These are phyloP conservation scores for Mallotus villosus DNA, from an alignment of 2,797 vertebrate genomes.

Conservation along the genomic window DNA sequence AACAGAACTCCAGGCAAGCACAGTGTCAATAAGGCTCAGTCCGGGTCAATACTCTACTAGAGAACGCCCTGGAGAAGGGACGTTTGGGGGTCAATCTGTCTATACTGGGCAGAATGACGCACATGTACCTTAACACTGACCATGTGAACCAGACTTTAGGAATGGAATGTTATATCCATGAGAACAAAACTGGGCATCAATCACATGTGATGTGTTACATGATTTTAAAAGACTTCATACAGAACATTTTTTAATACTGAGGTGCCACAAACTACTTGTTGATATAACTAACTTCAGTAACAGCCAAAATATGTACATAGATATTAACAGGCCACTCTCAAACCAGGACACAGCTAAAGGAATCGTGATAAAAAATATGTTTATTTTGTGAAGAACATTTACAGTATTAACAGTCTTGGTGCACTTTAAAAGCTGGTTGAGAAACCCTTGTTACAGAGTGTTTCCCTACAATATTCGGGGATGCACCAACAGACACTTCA, in stretches of 20 bases:
- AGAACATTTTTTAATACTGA: conserved; percentile 38
- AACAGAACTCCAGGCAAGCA: conserved; percentile 30
- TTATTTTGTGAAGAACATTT: conserved; percentile 12
- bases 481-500: conserved; percentile 21
- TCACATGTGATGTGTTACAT: conserved; percentile 45
- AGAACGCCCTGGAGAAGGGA: conserved; percentile 11
- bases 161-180: conserved; percentile 26
- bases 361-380: conserved; percentile 24
- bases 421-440: conserved; percentile 46
- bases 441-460: no score
- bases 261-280: conserved; percentile 4
- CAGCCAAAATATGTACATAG: conserved; percentile 12
- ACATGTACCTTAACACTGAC: conserved; percentile 16
- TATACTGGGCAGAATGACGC: conserved; percentile 13
- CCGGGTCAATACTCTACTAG: not conserved
- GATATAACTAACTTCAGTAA: conserved; percentile 27
- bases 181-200: conserved; percentile 39
- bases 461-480: no score
- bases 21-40: conserved; percentile 1
- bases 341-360: conserved; percentile 21
- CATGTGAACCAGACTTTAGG: conserved; percentile 22
- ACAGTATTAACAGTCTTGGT: conserved; percentile 55
- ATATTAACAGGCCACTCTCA: not conserved
- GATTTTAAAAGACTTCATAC: conserved; percentile 57
- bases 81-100: conserved; percentile 17